phyloP scores from a whole-genome alignment of 1,140 invertebrate species.

The Cydia strobilella region DNA sequence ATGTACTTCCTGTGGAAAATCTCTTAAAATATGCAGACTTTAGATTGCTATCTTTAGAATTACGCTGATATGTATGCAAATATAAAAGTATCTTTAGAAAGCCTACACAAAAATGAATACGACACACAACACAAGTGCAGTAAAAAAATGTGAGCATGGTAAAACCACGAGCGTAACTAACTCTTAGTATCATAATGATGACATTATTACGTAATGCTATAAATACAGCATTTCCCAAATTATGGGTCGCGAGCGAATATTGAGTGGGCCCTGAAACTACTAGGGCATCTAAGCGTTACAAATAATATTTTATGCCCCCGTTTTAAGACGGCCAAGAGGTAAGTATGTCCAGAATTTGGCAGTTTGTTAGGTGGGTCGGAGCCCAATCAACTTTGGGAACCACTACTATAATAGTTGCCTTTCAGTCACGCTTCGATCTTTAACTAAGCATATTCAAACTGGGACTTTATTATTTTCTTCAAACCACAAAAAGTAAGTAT shows the following conservation, averaged over 20 bases:
- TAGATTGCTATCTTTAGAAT: neutral
- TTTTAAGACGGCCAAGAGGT: no score
- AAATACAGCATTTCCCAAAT: no score
- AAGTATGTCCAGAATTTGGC: no score
- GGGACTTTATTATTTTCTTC: neutral
- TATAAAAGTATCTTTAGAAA: neutral
- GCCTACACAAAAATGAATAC: neutral
- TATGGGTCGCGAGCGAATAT: no score
- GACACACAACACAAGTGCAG: neutral
- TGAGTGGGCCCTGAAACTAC: no score
- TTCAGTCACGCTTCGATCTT: neutral
- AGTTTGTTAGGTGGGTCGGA: no score
- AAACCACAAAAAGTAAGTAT: neutral
- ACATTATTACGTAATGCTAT: neutral
- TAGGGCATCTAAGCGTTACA: no score
- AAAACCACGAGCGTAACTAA: neutral
- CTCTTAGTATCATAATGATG: neutral
- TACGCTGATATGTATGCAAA: neutral
- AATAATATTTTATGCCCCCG: no score
- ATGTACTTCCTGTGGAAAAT: slow-evolving; percentile 6
- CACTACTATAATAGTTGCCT: neutral
- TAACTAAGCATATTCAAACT: neutral
- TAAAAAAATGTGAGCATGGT: neutral
- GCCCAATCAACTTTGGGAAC: no score
- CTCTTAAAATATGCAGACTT: neutral